phyloP scores from a whole-genome alignment of 2,888 invertebrate species.

The Himalopsyche tibetana region DNA sequence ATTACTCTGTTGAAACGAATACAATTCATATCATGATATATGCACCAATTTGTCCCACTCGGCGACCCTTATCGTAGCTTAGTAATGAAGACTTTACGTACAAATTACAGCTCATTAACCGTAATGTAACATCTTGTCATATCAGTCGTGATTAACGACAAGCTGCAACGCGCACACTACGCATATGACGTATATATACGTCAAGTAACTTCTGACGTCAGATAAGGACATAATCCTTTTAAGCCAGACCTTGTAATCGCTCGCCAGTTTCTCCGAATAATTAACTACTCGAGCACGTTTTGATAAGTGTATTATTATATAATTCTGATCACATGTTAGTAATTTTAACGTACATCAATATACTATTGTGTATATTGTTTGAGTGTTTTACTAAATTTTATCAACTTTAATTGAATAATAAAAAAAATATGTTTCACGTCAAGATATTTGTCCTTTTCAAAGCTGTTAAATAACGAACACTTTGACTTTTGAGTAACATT shows the following conservation, averaged over 20 bases:
- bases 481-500: too few species aligned
- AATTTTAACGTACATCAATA: too few species aligned
- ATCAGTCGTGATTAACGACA: conserved; percentile 29
- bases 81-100: conserved; percentile 26
- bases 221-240: conserved; percentile 24
- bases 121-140: conserved; percentile 28
- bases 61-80: neutral
- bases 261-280: conserved; percentile 5
- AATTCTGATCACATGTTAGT: too few species aligned
- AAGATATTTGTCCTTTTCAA: too few species aligned
- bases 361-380: too few species aligned
- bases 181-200: neutral
- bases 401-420: too few species aligned
- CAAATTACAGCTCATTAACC: conserved; percentile 17
- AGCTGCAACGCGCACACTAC: conserved; percentile 10
- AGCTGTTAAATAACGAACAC: too few species aligned
- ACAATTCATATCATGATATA: neutral
- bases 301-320: neutral
- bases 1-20: neutral
- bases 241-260: conserved; percentile 9
- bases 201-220: conserved; percentile 13
- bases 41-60: conserved; percentile 21
- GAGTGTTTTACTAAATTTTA: too few species aligned
- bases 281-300: neutral
- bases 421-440: too few species aligned